These are phyloP conservation scores for Channa argus DNA, from an alignment of 2,113 vertebrate genomes.

Conservation along the genomic window DNA sequence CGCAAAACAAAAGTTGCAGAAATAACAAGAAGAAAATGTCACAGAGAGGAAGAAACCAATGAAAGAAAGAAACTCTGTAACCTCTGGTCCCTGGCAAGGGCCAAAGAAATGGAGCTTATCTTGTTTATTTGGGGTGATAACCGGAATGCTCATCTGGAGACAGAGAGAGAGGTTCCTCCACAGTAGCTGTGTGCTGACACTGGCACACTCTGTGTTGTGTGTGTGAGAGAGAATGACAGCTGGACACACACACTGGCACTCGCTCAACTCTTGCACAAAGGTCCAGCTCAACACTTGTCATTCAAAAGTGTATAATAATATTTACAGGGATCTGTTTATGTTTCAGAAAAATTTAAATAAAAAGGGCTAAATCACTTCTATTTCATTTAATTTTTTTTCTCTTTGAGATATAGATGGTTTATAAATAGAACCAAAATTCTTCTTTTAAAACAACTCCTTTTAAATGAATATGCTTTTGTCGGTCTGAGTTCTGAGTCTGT, in stretches of 20 bases:
- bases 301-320: constrained; percentile 62
- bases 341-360: constrained; percentile 20
- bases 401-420: not conserved
- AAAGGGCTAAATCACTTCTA: too few species aligned
- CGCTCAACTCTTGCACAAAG: constrained; percentile 66
- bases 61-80: constrained; percentile 66
- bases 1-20: constrained; percentile 40
- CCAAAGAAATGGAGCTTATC: constrained; percentile 70
- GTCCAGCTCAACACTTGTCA: constrained; percentile 67
- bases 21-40: constrained; percentile 51
- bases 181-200: constrained; percentile 48
- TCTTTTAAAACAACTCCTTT: not conserved
- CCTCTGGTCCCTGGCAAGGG: constrained; percentile 54
- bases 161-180: constrained; percentile 47
- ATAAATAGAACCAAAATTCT: not conserved
- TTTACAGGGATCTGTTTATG: constrained; percentile 41
- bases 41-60: constrained; percentile 47
- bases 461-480: not conserved
- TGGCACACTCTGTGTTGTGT: constrained; percentile 35
- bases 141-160: constrained; percentile 63
- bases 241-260: constrained; percentile 65
- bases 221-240: constrained; percentile 61
- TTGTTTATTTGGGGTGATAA: constrained; percentile 73
- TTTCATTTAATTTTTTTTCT: not conserved
- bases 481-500: not conserved